Percentiles rank a stretch among this genome's conserved stretches.
Evolutionary conservation across 2,797 vertebrate species (phyloP).

Genomic region (Picus viridis): DNA sequence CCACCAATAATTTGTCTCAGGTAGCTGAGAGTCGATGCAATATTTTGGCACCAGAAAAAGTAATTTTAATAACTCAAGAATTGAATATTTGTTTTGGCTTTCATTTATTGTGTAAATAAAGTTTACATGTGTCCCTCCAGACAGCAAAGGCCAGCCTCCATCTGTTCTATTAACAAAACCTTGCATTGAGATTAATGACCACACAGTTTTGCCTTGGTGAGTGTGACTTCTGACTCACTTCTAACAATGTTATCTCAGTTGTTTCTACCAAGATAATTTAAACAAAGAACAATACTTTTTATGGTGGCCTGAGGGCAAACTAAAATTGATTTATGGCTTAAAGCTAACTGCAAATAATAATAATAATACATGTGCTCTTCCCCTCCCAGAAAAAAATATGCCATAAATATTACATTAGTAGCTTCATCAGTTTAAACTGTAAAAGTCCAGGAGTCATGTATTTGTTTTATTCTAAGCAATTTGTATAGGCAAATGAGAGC

Average conservation of each 20-base stretch:
- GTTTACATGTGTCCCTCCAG: not conserved
- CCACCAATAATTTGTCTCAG: not conserved
- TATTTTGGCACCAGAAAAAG: not conserved
- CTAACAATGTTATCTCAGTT: not conserved
- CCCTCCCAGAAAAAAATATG: not conserved
- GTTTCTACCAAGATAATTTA: not conserved
- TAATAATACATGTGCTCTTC: not conserved
- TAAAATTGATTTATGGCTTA: not conserved
- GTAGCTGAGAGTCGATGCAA: not conserved
- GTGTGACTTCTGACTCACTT: not conserved
- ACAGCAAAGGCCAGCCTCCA: not conserved
- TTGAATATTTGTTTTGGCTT: not conserved
- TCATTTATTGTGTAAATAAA: not conserved
- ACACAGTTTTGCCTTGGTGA: not conserved
- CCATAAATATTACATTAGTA: not conserved
- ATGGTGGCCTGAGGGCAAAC: not conserved
- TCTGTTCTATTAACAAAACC: not conserved
- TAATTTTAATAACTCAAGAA: not conserved
- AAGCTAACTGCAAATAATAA: not conserved
- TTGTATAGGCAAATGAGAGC: not conserved
- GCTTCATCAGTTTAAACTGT: not conserved
- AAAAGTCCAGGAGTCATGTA: not conserved
- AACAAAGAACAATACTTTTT: not conserved
- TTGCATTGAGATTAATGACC: not conserved
- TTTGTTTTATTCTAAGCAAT: not conserved